Percentiles rank a stretch among this genome's conserved stretches.
Evolutionary conservation across 2,888 invertebrate species (phyloP).

Genomic region (Trachelus tabidus): DNA sequence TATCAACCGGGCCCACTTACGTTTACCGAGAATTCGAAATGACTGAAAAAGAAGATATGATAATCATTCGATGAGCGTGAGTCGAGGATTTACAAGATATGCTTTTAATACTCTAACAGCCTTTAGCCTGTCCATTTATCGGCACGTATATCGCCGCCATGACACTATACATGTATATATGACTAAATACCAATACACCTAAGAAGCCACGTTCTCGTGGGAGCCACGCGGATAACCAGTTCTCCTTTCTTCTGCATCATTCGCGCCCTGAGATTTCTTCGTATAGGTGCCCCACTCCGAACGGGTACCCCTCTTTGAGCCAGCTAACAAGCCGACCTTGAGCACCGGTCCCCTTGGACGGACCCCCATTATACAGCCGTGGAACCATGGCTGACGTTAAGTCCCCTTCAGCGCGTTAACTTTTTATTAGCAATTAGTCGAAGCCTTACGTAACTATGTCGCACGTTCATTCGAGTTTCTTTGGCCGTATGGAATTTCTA

Average conservation of each 20-base stretch:
- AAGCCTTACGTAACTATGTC: neutral
- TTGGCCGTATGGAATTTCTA: neutral
- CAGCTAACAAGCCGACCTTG: conserved; percentile 60
- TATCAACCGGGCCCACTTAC: neutral
- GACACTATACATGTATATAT: neutral
- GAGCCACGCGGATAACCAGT: conserved; percentile 39
- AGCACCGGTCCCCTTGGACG: conserved; percentile 32
- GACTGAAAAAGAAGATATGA: neutral
- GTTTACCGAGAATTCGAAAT: neutral
- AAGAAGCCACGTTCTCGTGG: conserved; percentile 30
- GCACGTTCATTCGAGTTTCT: neutral
- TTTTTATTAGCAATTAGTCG: neutral
- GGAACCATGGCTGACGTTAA: conserved; percentile 52
- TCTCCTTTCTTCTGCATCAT: conserved; percentile 28
- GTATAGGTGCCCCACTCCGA: conserved; percentile 7
- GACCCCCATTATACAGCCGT: conserved; percentile 20
- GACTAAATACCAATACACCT: neutral
- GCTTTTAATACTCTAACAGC: conserved; percentile 27
- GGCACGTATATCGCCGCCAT: conserved; percentile 31
- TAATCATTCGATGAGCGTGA: neutral
- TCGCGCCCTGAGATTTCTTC: conserved; percentile 11
- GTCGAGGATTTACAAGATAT: conserved; percentile 10
- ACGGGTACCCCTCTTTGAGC: conserved; percentile 34
- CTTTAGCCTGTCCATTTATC: conserved; percentile 40
- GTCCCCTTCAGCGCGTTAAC: conserved; percentile 35